These are phyloP conservation scores for Antheraea pernyi DNA, from an alignment of 1,140 invertebrate genomes.

Conservation along the genomic window DNA sequence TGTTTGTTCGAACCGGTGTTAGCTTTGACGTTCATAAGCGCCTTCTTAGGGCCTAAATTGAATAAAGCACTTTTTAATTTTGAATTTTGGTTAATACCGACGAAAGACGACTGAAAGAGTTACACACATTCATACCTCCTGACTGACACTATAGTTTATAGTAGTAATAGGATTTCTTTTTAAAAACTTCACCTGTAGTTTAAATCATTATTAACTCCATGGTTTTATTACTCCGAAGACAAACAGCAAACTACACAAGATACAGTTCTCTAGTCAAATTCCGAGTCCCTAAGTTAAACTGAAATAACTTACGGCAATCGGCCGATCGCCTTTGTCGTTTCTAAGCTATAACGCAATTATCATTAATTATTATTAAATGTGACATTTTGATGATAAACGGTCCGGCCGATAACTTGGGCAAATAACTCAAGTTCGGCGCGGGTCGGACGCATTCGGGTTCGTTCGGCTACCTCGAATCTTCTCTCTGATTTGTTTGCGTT, in stretches of 20 bases:
- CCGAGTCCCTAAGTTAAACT: conserved; percentile 67
- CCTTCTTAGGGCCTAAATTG: no score
- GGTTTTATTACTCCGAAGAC: conserved; percentile 22
- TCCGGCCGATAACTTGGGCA: conserved; percentile 68
- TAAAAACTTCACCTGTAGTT: no score
- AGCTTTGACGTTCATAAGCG: no score
- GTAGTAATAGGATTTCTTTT: no score
- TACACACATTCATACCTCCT: no score
- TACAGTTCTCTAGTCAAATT: conserved; percentile 72
- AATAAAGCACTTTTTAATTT: no score
- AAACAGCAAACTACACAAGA: conserved; percentile 65
- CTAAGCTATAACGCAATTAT: conserved; percentile 74
- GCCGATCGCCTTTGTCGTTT: conserved; percentile 71
- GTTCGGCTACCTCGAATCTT: neutral
- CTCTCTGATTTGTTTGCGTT: conserved; percentile 8
- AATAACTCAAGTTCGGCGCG: conserved; percentile 61
- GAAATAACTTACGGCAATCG: conserved; percentile 72
- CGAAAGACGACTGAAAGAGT: no score
- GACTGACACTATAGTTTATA: no score
- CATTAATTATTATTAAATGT: conserved; percentile 78
- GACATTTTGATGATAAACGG: conserved; percentile 69
- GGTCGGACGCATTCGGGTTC: conserved; percentile 22
- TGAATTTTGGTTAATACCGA: no score
- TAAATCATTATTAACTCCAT: conserved; percentile 32
- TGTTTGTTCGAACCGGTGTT: no score